A percentile compares a stretch with the other conserved stretches of the same genome.
phyloP scores from a whole-genome alignment of 2,113 vertebrate genomes.

The Notothenia rossii region DNA sequence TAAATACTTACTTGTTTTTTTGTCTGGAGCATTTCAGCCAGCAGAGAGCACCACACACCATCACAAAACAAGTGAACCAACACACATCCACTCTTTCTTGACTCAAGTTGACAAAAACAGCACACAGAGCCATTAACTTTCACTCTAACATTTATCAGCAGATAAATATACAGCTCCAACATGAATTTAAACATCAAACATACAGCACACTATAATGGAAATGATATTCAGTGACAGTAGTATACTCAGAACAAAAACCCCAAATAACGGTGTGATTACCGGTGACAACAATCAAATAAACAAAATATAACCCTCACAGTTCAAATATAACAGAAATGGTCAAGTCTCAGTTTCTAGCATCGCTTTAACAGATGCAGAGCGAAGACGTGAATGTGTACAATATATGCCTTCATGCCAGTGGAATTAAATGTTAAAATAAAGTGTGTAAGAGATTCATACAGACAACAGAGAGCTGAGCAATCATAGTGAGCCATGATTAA shows the following conservation, averaged over 20 bases:
- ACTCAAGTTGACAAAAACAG: constrained; percentile 26
- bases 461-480: constrained; percentile 52
- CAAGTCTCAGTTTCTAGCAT: constrained; percentile 79
- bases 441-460: constrained; percentile 56
- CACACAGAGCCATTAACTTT: constrained; percentile 44
- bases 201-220: constrained; percentile 82
- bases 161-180: constrained; percentile 86
- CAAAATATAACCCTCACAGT: constrained; percentile 79
- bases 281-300: constrained; percentile 68
- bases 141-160: constrained; percentile 82
- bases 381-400: constrained; percentile 72
- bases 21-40: constrained; percentile 47
- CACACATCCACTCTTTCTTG: background rate
- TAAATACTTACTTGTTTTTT: background rate
- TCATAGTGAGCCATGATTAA: constrained; percentile 53
- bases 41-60: constrained; percentile 68
- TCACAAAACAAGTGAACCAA: background rate
- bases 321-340: constrained; percentile 55
- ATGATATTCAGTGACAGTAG: constrained; percentile 87
- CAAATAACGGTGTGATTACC: constrained; percentile 74
- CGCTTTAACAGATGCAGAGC: constrained; percentile 57
- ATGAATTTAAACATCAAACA: constrained; percentile 82
- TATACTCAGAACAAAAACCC: constrained; percentile 78
- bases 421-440: constrained; percentile 74
- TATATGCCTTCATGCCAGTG: constrained; percentile 77